phyloP scores from a whole-genome alignment of 2,888 invertebrate genomes.

The Pterostichus madidus region DNA sequence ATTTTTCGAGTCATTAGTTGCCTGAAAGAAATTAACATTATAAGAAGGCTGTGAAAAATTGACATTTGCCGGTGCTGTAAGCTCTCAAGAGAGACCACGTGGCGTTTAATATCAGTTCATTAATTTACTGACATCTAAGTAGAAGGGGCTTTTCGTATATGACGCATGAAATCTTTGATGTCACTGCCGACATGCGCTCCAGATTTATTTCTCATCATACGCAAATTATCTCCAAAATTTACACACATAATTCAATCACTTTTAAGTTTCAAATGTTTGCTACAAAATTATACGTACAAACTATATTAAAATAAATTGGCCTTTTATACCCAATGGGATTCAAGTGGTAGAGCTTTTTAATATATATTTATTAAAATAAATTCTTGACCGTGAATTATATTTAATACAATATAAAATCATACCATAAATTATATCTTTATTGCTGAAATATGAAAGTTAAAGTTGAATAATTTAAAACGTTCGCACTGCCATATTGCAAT shows the following conservation, averaged over 20 bases:
- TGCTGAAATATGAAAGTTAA: too few relatives aligned
- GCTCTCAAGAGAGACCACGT: constrained; percentile 51
- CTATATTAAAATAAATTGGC: too few relatives aligned
- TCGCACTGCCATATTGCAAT: too few relatives aligned
- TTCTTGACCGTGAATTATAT: too few relatives aligned
- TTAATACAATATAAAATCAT: too few relatives aligned
- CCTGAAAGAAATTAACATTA: constrained; percentile 51
- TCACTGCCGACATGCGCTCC: constrained; percentile 4
- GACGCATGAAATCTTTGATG: constrained; percentile 62
- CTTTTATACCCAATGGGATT: too few relatives aligned
- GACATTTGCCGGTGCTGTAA: constrained; percentile 49
- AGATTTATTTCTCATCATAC: constrained; percentile 50
- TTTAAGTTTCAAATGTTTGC: too few relatives aligned
- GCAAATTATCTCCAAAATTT: background rate
- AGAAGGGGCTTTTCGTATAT: constrained; percentile 27
- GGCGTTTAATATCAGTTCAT: constrained; percentile 60
- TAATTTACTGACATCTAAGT: constrained; percentile 47
- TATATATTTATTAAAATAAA: too few relatives aligned
- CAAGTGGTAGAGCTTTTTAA: too few relatives aligned
- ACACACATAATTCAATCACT: background rate
- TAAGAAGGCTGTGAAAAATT: constrained; percentile 56
- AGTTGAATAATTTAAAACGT: too few relatives aligned
- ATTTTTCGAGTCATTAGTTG: constrained; percentile 27
- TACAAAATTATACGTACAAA: too few relatives aligned
- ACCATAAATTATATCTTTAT: too few relatives aligned